Evolutionary conservation across 2,113 vertebrate genomes (phyloP), one percentile per base, ranked within the genome.

Genomic region (Bos indicus): DNA sequence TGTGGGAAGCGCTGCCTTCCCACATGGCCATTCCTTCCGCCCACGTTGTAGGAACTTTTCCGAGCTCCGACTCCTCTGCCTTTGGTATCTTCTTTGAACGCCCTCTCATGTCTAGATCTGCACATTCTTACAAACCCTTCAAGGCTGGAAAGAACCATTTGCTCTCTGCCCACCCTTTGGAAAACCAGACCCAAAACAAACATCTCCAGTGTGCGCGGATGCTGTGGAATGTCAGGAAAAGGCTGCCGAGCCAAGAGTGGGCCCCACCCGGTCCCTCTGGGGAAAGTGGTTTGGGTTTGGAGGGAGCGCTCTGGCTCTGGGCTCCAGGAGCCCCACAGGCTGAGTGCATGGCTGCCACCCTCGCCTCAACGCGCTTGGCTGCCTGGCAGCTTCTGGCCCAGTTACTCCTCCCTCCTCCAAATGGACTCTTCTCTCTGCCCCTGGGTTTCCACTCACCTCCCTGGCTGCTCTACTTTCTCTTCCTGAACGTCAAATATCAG

Each of bases 91-190:
- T 59, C 97, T 98, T 97, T 98, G 97, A 98, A 98, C 86, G 85
- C 87, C 62, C n/a, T 95, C 83, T 96, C 84, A 64, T 81, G 54
- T 93, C 85, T 80, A 74, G 77, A 96, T 95, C 59, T 97, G 98
- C 88, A 97, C 97, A 97, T 97, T 98, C 96, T 97, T 97, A 97
- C 54, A 97, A 95, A 97, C 67, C 90, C 83, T 97, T 97, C 90
- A 91, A 93, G 95, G 97, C 78, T 97, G 62, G 94, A 96, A 96
- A 87, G 95, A 90, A 97, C 95, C 91, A 91, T 91, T 88, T 96
- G 77, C 96, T 94, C 85, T 91, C 91, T 95, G 87, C 94, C 96
- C 83, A 96, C 78, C 91, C 93, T 92, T 77, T 93, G 94, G 97
- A 95, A 95, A 98, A 93, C 21, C 14, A 94, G 91, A 98, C 96